These are phyloP conservation scores for Strigamia transsilvanica DNA, from an alignment of 2,888 invertebrate species.

Conservation along the genomic window DNA sequence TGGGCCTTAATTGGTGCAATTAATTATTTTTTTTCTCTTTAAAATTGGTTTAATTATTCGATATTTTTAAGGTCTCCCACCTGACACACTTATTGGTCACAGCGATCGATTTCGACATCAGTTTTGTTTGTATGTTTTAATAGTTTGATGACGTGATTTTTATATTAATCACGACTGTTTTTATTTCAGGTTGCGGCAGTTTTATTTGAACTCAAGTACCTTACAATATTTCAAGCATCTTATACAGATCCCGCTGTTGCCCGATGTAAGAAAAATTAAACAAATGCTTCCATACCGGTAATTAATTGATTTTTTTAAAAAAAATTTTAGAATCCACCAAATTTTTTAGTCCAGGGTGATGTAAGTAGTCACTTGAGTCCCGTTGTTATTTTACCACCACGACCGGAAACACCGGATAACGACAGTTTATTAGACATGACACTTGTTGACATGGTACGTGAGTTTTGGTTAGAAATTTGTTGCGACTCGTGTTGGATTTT, in stretches of 20 bases:
- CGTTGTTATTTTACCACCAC: slow-evolving; percentile 80
- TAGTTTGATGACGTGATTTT: neutral
- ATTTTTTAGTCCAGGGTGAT: slow-evolving; percentile 91
- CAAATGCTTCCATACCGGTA: neutral
- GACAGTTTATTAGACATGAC: slow-evolving; percentile 68
- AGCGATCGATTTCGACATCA: slow-evolving; percentile 88
- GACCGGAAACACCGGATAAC: slow-evolving; percentile 67
- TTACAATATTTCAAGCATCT: slow-evolving; percentile 97
- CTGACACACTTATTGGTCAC: slow-evolving; percentile 90
- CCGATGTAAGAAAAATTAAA: slow-evolving; percentile 71
- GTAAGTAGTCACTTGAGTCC: slow-evolving; percentile 93
- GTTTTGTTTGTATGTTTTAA: slow-evolving; percentile 72
- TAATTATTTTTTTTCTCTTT: slow-evolving; percentile 48
- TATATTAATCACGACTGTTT: neutral
- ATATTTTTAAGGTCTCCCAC: slow-evolving; percentile 73
- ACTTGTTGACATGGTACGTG: slow-evolving; percentile 62
- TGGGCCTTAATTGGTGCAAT: slow-evolving; percentile 16
- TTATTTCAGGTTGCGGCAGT: slow-evolving; percentile 73
- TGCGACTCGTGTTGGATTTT: neutral
- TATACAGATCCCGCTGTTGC: slow-evolving; percentile 89
- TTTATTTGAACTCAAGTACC: slow-evolving; percentile 91
- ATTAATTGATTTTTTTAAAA: slow-evolving; percentile 1
- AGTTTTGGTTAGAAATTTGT: neutral
- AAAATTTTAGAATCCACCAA: slow-evolving; percentile 79
- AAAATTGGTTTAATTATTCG: neutral